phyloP scores from a whole-genome alignment of 2,113 vertebrate genomes.

The Nymphicus hollandicus region DNA sequence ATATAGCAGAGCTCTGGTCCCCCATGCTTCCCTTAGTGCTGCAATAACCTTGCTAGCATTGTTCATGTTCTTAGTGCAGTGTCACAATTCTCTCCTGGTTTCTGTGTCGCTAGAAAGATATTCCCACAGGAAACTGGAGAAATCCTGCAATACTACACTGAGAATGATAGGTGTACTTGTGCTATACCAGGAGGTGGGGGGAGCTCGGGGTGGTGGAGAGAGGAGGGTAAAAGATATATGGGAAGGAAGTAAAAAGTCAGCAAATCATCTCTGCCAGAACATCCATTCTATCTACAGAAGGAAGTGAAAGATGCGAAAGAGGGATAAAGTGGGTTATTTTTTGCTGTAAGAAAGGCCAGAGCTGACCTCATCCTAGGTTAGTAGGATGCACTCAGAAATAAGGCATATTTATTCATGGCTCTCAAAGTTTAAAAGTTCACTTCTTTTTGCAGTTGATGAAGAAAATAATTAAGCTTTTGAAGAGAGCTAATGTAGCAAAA shows the following conservation, averaged over 20 bases:
- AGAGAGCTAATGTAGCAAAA: not conserved
- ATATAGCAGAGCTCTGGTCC: not conserved
- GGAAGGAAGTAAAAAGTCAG: conserved; percentile 23
- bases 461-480: not conserved
- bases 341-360: not conserved
- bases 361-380: not conserved
- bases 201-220: not conserved
- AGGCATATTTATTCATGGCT: not conserved
- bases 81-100: not conserved
- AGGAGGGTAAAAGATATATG: not conserved
- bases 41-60: not conserved
- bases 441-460: not conserved
- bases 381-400: not conserved
- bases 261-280: not conserved
- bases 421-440: not conserved
- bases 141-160: not conserved
- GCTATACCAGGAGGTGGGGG: not conserved
- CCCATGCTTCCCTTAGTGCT: not conserved
- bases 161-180: conserved; percentile 4
- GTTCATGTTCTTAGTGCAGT: not conserved
- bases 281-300: not conserved
- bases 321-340: not conserved
- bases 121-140: not conserved
- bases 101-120: not conserved
- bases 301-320: not conserved